Evolutionary conservation across 2,113 vertebrate genomes (phyloP).

Genomic region (Cettia cetti): DNA sequence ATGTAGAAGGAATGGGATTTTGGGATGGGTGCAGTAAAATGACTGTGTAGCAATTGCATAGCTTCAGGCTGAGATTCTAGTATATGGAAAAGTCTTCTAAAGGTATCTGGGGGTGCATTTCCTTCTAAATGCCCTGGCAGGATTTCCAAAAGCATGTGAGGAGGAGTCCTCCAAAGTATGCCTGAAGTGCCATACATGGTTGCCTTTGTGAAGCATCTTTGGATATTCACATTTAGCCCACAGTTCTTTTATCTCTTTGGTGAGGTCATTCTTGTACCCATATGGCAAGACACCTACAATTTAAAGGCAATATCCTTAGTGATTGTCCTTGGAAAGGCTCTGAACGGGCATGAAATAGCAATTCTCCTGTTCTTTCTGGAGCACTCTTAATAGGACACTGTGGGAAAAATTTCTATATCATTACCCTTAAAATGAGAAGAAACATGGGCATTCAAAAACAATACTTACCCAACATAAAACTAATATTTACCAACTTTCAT

Average conservation of each 20-base stretch:
- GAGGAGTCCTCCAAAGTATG: not conserved
- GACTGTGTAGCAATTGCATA: not conserved
- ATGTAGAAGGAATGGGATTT: not conserved
- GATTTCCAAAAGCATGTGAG: not conserved
- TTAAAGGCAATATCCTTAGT: not conserved
- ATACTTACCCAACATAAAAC: not conserved
- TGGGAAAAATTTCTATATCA: not conserved
- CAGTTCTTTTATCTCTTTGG: not conserved
- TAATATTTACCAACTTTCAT: not conserved
- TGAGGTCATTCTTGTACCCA: not conserved
- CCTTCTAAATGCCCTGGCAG: not conserved
- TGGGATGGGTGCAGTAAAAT: not conserved
- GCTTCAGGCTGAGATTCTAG: not conserved
- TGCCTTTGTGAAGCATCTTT: not conserved
- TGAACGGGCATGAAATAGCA: not conserved
- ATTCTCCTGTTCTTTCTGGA: not conserved
- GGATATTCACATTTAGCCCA: not conserved
- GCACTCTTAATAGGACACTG: not conserved
- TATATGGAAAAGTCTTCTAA: not conserved
- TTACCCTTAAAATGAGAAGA: not conserved
- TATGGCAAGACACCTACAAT: not conserved
- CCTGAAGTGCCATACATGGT: rapidly evolving
- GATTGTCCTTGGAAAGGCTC: not conserved
- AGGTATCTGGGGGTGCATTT: not conserved
- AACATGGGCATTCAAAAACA: not conserved